A percentile compares a stretch with the other conserved stretches of the same genome.
Conservation (phyloP, 1,140 invertebrate species). For the roundworm (Caenorhabditis elegans) region DNA sequence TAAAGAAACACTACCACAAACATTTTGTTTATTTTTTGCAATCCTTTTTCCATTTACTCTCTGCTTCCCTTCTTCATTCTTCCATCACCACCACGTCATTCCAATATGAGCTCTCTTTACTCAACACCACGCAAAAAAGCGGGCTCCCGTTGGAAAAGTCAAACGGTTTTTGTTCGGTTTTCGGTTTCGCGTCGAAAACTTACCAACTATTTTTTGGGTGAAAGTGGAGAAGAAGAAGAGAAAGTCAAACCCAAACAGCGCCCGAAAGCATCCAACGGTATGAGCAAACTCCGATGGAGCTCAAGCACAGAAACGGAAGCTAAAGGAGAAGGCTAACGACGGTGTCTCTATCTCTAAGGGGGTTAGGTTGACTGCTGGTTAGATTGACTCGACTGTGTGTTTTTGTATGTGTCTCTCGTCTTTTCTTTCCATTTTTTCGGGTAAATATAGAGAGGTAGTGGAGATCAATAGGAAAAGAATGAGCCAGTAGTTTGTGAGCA, state of each 20-base stretch:
- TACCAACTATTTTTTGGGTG: not conserved
- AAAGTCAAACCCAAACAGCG: constrained; percentile 11
- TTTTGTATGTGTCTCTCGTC: not conserved
- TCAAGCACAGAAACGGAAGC: constrained; percentile 15
- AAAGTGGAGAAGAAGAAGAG: not conserved
- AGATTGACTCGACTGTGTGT: not conserved
- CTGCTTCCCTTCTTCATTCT: not conserved
- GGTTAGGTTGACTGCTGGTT: not conserved
- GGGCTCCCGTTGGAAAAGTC: not conserved
- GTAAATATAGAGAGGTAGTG: constrained; percentile 9
- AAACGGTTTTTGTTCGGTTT: constrained; percentile 25
- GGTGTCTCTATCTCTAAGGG: not conserved
- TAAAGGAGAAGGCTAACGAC: not conserved
- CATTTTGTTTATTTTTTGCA: constrained; percentile 24
- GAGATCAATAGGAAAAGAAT: not conserved
- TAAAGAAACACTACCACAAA: constrained; percentile 23
- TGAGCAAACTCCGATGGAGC: constrained; percentile 12
- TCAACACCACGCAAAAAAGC: constrained; percentile 28
- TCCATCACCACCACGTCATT: constrained; percentile 26
- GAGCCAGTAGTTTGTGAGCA: not conserved
- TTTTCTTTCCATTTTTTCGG: constrained; percentile 15
- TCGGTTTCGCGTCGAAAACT: constrained; percentile 8
- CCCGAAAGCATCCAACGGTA: not conserved
- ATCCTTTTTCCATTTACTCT: not conserved
- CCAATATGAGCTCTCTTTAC: constrained; percentile 7